Base-by-base conservation (phyloP, 2,113 vertebrate genomes). In the Formicarius rufipectus region DNA sequence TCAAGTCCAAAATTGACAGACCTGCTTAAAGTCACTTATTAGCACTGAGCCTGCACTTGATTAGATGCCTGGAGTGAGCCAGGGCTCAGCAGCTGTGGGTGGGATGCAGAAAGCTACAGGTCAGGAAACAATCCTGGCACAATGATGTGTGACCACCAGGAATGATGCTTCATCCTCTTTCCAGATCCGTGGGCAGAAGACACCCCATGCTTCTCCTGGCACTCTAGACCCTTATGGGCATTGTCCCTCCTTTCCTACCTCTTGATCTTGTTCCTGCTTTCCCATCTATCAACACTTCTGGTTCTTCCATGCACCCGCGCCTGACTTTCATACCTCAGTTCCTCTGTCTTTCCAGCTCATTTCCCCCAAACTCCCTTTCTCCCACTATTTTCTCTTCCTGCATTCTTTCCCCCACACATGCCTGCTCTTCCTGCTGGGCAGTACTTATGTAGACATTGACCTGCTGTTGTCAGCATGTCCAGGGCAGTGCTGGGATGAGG, bases 21-120 rank as follows among this genome's bases (percentile, higher is more conserved):
- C 28, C 68, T 91, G 47, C 93, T 74, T 92, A 31, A 91, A 94
- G 80, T 91, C 81, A 93, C 76, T 88, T 56, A 27, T 49, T 78
- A 95, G 49, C 24, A 21, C 58, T 22, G 33, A 73, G 75, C 19
- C 63, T 92, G 79, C 49, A 14, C 56, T 92, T 69, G 64, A 52
- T 91, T 85, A 81, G 71, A 25, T 47, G 77, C 77, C 64, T 87
- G 56, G 59, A 92, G 52, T 7, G 37, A 91, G 69, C 39, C 80
- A 87, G 60, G 1, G 0, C 1, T 13, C 37, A 50, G 92, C 74
- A 80, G 76, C 73, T 88, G 56, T 79, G 88, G 87, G 71, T 79
- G 84, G 84, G 72, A 90, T 0, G 4, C 55, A 45, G 62, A 40
- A 24, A 44, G 45, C 55, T 90, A 59, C 68, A 87, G 75, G 77